Evolutionary conservation across 1,140 invertebrate species (phyloP).

Genomic region (Brachionus plicatilis): DNA sequence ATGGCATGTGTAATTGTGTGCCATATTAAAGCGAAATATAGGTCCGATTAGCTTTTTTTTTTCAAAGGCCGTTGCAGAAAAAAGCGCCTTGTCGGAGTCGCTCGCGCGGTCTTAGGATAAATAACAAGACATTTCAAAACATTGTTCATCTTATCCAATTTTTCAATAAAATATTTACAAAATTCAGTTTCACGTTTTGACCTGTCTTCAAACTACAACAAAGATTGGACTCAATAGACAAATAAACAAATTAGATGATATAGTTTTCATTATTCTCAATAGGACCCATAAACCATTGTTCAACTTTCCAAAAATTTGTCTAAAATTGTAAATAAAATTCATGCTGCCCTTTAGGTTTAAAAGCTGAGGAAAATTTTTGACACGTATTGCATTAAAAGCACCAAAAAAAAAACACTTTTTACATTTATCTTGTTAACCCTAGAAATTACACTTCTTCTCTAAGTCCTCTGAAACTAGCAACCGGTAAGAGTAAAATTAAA

Average conservation of each 20-base stretch:
- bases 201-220: background rate
- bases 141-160: slow-evolving; percentile 3
- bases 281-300: background rate
- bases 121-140: background rate
- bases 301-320: slow-evolving; percentile 14
- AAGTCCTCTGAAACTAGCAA: slow-evolving; percentile 16
- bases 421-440: background rate
- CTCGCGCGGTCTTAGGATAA: background rate
- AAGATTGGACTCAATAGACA: background rate
- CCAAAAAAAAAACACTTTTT: background rate
- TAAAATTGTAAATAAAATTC: slow-evolving; percentile 4
- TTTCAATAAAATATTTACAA: slow-evolving; percentile 10
- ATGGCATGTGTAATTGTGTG: background rate
- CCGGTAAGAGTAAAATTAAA: slow-evolving; percentile 5
- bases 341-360: background rate
- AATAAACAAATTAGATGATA: slow-evolving; percentile 6
- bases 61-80: background rate
- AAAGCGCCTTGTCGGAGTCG: background rate
- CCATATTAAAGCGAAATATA: background rate
- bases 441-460: background rate
- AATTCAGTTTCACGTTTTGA: background rate
- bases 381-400: background rate
- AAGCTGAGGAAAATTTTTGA: slow-evolving; percentile 26
- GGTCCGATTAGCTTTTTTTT: background rate
- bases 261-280: background rate